phyloP scores from a whole-genome alignment of 1,140 invertebrate species.

The Oryzaephilus surinamensis region DNA sequence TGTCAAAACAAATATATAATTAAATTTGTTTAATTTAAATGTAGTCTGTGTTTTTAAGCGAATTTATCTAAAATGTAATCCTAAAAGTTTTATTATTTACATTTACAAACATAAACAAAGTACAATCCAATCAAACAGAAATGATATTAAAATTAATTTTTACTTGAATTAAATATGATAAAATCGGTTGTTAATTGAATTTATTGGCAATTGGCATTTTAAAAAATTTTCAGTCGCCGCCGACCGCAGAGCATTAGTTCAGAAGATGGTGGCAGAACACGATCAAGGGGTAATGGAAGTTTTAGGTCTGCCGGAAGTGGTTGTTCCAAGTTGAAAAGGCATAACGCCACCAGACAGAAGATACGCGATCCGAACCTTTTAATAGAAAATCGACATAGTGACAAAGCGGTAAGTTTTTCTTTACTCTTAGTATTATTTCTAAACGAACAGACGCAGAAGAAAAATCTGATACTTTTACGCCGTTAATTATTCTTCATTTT shows the following conservation, averaged over 20 bases:
- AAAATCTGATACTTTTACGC: too few species aligned
- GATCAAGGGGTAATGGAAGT: constrained; percentile 14
- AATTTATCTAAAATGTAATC: neutral
- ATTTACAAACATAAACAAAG: too few species aligned
- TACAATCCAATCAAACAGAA: neutral
- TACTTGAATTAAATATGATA: neutral
- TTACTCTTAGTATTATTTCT: too few species aligned
- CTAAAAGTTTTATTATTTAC: neutral
- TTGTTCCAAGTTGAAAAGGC: constrained; percentile 23
- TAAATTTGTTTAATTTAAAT: too few species aligned
- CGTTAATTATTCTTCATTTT: too few species aligned
- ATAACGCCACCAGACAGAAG: constrained; percentile 25
- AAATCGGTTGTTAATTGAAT: neutral
- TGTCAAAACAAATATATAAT: too few species aligned
- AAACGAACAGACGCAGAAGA: too few species aligned
- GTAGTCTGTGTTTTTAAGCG: too few species aligned
- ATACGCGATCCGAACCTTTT: constrained; percentile 12
- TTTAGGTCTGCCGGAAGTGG: constrained; percentile 21
- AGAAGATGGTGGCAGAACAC: constrained; percentile 16
- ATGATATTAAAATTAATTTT: neutral
- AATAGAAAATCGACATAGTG: constrained; percentile 8
- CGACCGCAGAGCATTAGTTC: constrained; percentile 21
- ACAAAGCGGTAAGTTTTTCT: constrained; percentile 19
- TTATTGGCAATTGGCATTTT: neutral
- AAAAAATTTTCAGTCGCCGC: constrained; percentile 16